Evolutionary conservation across 2,888 invertebrate genomes (phyloP), one percentile per base, ranked within the genome.

Genomic region (Fragum fragum): DNA sequence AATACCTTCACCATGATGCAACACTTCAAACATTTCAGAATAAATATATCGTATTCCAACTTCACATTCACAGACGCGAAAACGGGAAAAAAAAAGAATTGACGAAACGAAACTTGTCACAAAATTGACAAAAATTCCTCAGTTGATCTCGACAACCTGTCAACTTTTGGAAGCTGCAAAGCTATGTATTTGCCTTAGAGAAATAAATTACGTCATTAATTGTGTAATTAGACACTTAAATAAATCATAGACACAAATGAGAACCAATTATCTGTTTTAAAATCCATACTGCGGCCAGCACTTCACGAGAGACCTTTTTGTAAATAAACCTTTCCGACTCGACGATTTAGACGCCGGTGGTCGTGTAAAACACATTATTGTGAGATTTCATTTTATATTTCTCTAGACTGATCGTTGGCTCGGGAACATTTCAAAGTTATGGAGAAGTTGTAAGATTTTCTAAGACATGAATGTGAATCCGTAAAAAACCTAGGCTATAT

Each of bases 221-320:
- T 32, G n/a, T n/a, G 63, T 63, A 63, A 63, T 63, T 63, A 63
- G 63, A 63, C 63, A 63, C 63, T 63, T 63, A 28, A 63, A 63
- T 63, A 28, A 63, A 63, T 63, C 63, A 63, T 36, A 23, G 28
- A 32, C 28, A 18, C 63, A 63, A 63, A 6, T 36, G 63, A n/a
- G n/a, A 63, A 63, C 63, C 16, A 32, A 63, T 63, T 36, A 63
- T 32, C 29, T 21, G 21, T 14, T 63, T 28, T n/a, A 63, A 28
- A 63, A 32, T 63, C 36, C 63, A 16, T 32, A n/a, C 63, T 7
- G 36, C 32, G 63, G 18, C 63, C n/a, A 21, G 28, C 21, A 63
- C 3, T 36, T 63, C 26, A 26, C 57, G 23, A 28, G 26, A 26
- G 47, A n/a, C 14, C 23, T 3, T 63, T 63, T 63, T 63, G 63